Base-by-base conservation (phyloP, 2,797 vertebrate species). In the Mastacembelus armatus region DNA sequence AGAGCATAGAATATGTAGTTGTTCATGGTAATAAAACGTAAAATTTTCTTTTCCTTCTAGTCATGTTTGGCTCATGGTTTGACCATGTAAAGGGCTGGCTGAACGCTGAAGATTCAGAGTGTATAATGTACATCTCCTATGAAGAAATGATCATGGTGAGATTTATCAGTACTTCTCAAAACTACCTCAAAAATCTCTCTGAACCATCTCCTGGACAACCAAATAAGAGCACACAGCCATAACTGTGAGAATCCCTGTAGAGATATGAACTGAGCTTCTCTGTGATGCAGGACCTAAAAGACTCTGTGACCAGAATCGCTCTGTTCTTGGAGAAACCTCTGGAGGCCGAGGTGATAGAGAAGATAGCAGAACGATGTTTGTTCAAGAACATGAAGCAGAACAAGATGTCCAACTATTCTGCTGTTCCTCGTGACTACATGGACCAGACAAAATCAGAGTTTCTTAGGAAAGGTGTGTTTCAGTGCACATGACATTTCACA, bases 371-470 rank as follows among this genome's bases (percentile, higher is more conserved):
- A 1, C 74, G 78, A 5, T 93, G 92, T 72, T 42, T 85, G 51
- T 94, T 95, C 72, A 84, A 88, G 72, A 94, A 92, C 86, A 94
- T 94, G 93, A 94, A 93, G 64, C 52, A 90, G 26, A 94, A 94
- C 86, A 88, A 84, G 4, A 93, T 93, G 93, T 94, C 94, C 10
- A 94, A 94, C 85, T 93, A 91, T 68, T 93, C 93, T 2, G 1
- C 47, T 2, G 88, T 91, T 47, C 88, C 91, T 12, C 4, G 0
- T 4, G 79, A 88, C 24, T n/a, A 79, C 19, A 85, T 94, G 80
- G 76, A 94, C 80, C 86, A 87, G 59, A 87, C 71, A 4, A 93
- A 91, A 71, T 89, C 86, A 0, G 59, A 89, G 45, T 95, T 95
- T 70, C 74, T 93, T 35, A 83, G 94, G 33, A 94, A 94, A 92